Conservation (phyloP, 2,797 vertebrate species). For the Margarornis squamiger region DNA sequence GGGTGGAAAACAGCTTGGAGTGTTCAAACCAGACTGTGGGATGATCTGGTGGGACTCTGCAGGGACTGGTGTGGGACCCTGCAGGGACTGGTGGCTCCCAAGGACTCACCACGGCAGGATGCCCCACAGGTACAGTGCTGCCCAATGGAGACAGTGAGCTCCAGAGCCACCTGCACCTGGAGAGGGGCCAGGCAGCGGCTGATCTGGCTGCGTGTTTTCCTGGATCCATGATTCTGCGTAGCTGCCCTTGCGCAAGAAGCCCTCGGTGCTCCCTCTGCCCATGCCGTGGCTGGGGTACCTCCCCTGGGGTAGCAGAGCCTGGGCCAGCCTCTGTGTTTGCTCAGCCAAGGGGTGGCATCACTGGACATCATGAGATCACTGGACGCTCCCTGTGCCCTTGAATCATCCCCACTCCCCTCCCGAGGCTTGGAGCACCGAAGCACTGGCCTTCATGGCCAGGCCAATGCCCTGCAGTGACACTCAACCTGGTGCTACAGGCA, state of each 20-base stretch:
- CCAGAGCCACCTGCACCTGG: neutral
- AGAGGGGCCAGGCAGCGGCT: neutral
- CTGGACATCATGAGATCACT: neutral
- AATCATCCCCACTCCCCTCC: neutral
- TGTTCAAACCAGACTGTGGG: neutral
- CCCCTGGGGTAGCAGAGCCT: neutral
- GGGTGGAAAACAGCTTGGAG: neutral
- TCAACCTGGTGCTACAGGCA: neutral
- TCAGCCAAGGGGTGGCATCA: neutral
- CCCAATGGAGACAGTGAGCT: fast-evolving
- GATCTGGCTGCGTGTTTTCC: neutral
- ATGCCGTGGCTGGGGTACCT: neutral
- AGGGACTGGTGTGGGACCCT: neutral
- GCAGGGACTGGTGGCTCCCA: neutral
- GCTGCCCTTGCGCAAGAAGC: constrained; percentile 34
- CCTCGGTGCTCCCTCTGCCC: neutral
- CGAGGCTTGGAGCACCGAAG: fast-evolving
- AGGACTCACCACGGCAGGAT: neutral
- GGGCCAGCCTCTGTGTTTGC: neutral
- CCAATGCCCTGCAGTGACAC: neutral
- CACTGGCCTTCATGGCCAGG: neutral
- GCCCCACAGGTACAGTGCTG: fast-evolving
- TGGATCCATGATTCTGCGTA: neutral
- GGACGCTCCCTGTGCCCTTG: constrained; percentile 23
- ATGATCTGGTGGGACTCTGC: neutral